phyloP scores from a whole-genome alignment of 1,140 invertebrate species.

The Aphaenogaster ashmeadi region DNA sequence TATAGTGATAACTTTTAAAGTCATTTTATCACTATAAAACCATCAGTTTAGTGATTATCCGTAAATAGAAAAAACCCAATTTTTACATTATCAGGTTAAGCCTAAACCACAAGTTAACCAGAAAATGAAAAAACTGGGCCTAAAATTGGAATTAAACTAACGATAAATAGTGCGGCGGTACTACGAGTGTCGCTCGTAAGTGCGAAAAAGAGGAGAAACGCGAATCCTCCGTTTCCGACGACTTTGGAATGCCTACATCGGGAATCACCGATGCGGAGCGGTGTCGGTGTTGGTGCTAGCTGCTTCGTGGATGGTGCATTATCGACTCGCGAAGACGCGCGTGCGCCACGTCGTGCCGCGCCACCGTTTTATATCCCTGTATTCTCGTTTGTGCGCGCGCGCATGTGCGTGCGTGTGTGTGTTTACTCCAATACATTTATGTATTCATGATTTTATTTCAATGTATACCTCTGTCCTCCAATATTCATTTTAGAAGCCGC shows the following conservation, averaged over 20 bases:
- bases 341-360: slow-evolving; percentile 58
- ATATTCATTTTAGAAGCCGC: background rate
- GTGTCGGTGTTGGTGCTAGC: slow-evolving; percentile 61
- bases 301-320: slow-evolving; percentile 67
- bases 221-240: background rate
- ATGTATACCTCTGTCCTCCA: background rate
- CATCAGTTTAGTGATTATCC: too few relatives aligned
- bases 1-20: too few relatives aligned
- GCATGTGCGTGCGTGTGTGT: background rate
- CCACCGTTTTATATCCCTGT: background rate
- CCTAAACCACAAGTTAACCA: too few relatives aligned
- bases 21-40: too few relatives aligned
- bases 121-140: too few relatives aligned
- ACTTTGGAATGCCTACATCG: slow-evolving; percentile 3
- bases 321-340: slow-evolving; percentile 72
- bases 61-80: too few relatives aligned
- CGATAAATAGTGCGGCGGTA: background rate
- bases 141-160: too few relatives aligned
- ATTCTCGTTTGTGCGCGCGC: background rate
- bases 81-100: too few relatives aligned
- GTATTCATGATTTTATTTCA: background rate
- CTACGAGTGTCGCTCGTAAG: background rate
- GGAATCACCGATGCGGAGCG: slow-evolving; percentile 61
- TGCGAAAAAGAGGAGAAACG: background rate
- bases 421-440: background rate